These are phyloP conservation scores for Paracentrotus lividus DNA, from an alignment of 53 echinoderm and acorn worm species.

Conservation along the genomic window DNA sequence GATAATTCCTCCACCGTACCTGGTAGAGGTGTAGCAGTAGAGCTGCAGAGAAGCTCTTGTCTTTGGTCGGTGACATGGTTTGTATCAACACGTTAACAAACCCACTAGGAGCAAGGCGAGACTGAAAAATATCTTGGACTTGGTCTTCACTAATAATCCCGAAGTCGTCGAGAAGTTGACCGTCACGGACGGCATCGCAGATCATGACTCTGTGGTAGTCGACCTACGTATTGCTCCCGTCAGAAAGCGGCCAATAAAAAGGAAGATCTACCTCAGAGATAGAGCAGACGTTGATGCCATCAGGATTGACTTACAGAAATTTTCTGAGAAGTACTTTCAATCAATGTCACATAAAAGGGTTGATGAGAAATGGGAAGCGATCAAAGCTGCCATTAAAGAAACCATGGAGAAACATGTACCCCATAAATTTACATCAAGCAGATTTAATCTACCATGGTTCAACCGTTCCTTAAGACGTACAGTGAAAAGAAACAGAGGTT, in stretches of 20 bases:
- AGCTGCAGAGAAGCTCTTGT: constrained; percentile 53
- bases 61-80: constrained; percentile 17
- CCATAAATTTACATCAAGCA: background rate
- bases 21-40: constrained; percentile 25
- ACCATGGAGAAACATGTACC: constrained; percentile 41
- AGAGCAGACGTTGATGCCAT: constrained; percentile 64
- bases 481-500: constrained; percentile 14
- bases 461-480: background rate
- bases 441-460: background rate
- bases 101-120: constrained; percentile 57
- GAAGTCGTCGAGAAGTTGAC: constrained; percentile 51
- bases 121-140: constrained; percentile 61
- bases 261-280: constrained; percentile 55
- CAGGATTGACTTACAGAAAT: background rate
- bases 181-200: constrained; percentile 53
- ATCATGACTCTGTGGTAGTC: constrained; percentile 65
- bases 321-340: constrained; percentile 46
- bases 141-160: constrained; percentile 70
- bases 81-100: constrained; percentile 12
- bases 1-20: background rate
- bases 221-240: constrained; percentile 46
- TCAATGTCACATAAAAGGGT: constrained; percentile 8
- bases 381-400: constrained; percentile 37
- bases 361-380: constrained; percentile 57
- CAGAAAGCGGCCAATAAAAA: constrained; percentile 56